These are phyloP conservation scores for Trinorchestia longiramus DNA, from an alignment of 1,140 invertebrate genomes.

Conservation along the genomic window DNA sequence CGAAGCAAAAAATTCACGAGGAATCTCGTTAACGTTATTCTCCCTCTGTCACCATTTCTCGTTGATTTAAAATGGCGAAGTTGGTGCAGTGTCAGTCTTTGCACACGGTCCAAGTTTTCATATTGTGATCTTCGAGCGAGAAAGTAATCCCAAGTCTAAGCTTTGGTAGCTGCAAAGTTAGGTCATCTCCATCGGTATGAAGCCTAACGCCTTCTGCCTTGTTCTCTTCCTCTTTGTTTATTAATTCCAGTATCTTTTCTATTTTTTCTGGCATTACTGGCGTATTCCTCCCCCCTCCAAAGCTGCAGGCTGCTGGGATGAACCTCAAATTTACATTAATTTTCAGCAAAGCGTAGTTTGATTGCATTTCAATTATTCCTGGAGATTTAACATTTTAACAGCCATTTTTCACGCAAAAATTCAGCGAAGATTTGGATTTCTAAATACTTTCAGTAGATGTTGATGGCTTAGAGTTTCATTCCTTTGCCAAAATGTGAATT, in stretches of 20 bases:
- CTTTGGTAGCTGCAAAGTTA: not conserved
- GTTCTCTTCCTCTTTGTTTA: not conserved
- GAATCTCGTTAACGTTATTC: not conserved
- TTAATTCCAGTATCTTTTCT: not conserved
- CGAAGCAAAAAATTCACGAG: not conserved
- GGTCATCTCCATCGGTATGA: not conserved
- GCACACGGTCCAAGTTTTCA: not conserved
- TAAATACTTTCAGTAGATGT: no score
- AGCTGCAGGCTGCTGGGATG: no score
- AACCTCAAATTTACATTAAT: no score
- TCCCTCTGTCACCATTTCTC: not conserved
- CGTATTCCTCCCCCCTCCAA: not conserved
- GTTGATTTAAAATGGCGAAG: not conserved
- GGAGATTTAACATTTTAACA: no score
- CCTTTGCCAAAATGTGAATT: no score
- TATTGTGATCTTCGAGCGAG: not conserved
- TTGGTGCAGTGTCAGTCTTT: not conserved
- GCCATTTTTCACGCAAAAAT: no score
- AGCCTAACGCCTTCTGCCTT: not conserved
- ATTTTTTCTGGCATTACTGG: not conserved
- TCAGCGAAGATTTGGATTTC: no score
- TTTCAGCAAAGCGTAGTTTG: no score
- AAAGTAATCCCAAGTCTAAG: not conserved
- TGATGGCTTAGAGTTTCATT: no score
- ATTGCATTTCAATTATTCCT: no score